Base-by-base conservation (phyloP, 2,113 vertebrate genomes). In the Phylloscopus trochilus region DNA sequence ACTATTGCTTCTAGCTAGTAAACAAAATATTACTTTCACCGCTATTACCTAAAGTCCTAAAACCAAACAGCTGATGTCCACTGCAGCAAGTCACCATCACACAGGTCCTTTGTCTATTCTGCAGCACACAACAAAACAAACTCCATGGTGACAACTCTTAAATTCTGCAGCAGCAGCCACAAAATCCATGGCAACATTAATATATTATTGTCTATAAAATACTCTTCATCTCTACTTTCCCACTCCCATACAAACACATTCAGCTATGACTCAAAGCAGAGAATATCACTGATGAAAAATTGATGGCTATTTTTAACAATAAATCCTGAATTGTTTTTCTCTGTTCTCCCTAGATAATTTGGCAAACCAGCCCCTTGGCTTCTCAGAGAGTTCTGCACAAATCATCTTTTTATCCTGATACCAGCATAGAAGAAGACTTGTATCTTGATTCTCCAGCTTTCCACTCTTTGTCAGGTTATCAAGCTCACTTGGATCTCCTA, bases 181-280 rank as follows among this genome's bases (percentile, higher is more conserved):
- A 80, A 96, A 95, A 85, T 92, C 91, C 87, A 95, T 91, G 51
- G 95, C 85, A 96, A 94, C 87, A 85, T 88, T 93, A 95, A 94
- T 91, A 92, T 76, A 67, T 92, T 87, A 89, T 85, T 91, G 55
- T 87, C 67, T 87, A 51, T 85, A 93, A 91, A 95, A 95, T 73
- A 87, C 37, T 66, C 37, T 79, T 87, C 81, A 92, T 72, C 63
- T 59, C 62, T 68, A 51, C 82, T 84, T 90, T 88, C 67, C 59
- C 67, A 94, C 84, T 95, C 82, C 17, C 0, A 3, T 53, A 83
- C 81, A 95, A 92, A 93, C 75, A 94, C 62, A 83, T 69, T 85
- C 75, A 89, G 51, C 67, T 59, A 58, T 94, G 94, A 92, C 70
- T 96, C 84, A 93, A 1, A 76, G 53, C n/a, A 79, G 35, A 89